A percentile compares a stretch with the other conserved stretches of the same genome.
Evolutionary conservation across 2,888 invertebrate species (phyloP).

Genomic region (Lypha dubia): DNA sequence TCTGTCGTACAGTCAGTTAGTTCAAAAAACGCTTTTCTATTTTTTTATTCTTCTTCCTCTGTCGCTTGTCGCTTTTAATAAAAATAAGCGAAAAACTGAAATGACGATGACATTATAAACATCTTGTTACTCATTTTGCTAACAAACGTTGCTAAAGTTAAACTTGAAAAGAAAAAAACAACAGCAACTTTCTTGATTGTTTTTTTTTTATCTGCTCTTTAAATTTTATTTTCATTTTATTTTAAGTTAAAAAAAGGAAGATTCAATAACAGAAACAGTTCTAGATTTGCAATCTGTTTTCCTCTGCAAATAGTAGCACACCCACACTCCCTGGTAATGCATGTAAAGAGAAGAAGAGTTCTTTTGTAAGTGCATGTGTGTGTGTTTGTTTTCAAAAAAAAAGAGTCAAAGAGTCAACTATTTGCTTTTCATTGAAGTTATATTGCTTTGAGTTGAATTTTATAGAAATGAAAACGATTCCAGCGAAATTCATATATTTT

Average conservation of each 20-base stretch:
- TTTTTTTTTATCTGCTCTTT: constrained; percentile 17
- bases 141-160: constrained; percentile 49
- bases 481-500: constrained; percentile 52
- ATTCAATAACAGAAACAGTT: constrained; percentile 60
- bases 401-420: constrained; percentile 59
- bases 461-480: constrained; percentile 57
- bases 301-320: not conserved
- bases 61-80: constrained; percentile 10
- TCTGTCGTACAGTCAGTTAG: constrained; percentile 31
- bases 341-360: not conserved
- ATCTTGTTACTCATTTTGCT: constrained; percentile 67
- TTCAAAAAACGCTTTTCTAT: constrained; percentile 11
- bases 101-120: constrained; percentile 68
- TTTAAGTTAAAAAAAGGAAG: constrained; percentile 18
- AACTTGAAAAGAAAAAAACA: constrained; percentile 10
- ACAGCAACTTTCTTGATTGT: no score
- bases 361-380: not conserved
- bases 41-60: not conserved
- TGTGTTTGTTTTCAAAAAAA: not conserved
- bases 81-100: constrained; percentile 58
- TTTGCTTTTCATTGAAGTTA: constrained; percentile 67
- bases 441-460: constrained; percentile 60
- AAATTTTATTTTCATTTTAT: constrained; percentile 42
- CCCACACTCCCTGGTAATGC: not conserved
- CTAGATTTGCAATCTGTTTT: constrained; percentile 32